Evolutionary conservation across 2,888 invertebrate genomes (phyloP), one percentile per base, ranked within the genome.

Genomic region (Lingula anatina): DNA sequence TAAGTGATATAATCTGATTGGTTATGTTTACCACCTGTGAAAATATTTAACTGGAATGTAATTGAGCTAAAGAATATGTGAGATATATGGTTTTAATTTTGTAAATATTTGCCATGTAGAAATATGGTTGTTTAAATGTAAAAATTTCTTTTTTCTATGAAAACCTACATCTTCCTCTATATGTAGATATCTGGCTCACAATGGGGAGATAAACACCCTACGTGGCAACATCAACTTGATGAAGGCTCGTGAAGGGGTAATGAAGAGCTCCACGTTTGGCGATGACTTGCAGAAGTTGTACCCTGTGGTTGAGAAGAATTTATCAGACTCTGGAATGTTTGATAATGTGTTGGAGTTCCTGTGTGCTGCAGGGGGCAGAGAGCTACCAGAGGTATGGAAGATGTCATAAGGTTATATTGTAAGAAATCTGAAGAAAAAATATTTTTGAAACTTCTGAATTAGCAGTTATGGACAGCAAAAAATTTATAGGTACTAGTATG

Each of bases 191-290:
- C 81, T 99, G 63, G 97, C 97, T 55, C 99, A 99, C 81, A 99
- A 99, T 80, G 99, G 99, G 57, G 99, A 99, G 82, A 99, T 99
- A 78, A 99, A 99, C 81, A 99, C 99, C 15, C 83, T 99, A 62
- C 86, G 96, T 56, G 99, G 99, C 63, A 99, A 99, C 78, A 91
- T 96, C 7, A 99, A 99, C 79, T 84, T 91, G 61, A 99, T 99
- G 97, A 90, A 92, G 76, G 97, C 97, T 47, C 86, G 99, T 49
- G 97, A 97, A 78, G 97, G 97, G 50, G 91, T 96, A 28, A 96
- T 97, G 96, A 84, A 87, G 72, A 93, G 89, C 72, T 81, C 85
- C 12, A 73, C 85, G 37, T 94, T 86, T 75, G 92, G 92, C 3
- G 86, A 89, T 50, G 84, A 89, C 53, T 80, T 99, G 53, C 86